These are phyloP conservation scores for Piaya cayana DNA, from an alignment of 2,113 vertebrate species.

Conservation along the genomic window DNA sequence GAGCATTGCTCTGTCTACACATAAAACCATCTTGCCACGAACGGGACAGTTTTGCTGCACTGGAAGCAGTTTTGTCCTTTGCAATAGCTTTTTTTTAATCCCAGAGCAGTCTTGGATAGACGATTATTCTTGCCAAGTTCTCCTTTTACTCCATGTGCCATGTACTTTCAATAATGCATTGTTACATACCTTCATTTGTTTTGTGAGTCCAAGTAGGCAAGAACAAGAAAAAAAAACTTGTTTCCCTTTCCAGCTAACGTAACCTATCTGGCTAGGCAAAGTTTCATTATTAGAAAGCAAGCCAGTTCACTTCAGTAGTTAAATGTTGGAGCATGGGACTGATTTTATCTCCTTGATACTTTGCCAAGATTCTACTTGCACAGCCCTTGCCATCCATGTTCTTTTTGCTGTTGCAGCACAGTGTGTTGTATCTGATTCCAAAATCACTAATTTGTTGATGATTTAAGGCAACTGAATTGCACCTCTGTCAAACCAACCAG, in stretches of 20 bases:
- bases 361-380: background rate
- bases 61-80: background rate
- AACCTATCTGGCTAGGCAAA: background rate
- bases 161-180: background rate
- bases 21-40: background rate
- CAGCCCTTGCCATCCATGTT: background rate
- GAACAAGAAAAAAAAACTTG: background rate
- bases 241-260: background rate
- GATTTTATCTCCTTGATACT: background rate
- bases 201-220: background rate
- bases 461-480: background rate
- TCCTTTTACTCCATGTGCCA: background rate
- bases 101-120: background rate
- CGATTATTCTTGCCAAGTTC: background rate
- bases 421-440: background rate
- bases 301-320: background rate
- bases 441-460: background rate
- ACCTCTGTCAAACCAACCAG: background rate
- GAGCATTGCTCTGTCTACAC: background rate
- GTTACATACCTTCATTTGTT: background rate
- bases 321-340: background rate
- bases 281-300: background rate
- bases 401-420: background rate
- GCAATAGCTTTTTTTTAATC: background rate
- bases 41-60: background rate